These are phyloP conservation scores for Lypha dubia DNA, from an alignment of 2,888 invertebrate genomes.

Conservation along the genomic window DNA sequence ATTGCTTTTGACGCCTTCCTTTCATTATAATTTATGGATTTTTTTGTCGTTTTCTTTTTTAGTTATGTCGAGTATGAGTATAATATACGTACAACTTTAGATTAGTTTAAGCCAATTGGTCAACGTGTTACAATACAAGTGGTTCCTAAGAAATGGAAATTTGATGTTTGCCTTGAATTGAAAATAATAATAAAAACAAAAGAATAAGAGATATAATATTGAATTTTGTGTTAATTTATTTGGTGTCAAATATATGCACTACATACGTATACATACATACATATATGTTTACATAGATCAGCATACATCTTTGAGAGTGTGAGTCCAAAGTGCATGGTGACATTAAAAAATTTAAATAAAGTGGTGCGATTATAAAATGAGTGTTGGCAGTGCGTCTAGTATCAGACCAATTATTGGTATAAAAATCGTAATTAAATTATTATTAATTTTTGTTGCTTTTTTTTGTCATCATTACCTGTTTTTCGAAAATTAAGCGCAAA, in stretches of 20 bases:
- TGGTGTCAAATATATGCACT: slow-evolving; percentile 18
- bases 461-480: too few species aligned
- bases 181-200: neutral
- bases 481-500: too few species aligned
- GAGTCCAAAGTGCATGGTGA: neutral
- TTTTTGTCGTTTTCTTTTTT: slow-evolving; percentile 17
- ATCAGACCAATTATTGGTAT: slow-evolving; percentile 59
- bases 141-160: slow-evolving; percentile 33
- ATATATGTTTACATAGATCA: neutral
- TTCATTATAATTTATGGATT: slow-evolving; percentile 53
- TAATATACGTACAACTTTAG: slow-evolving; percentile 17
- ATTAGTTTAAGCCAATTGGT: slow-evolving; percentile 55
- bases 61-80: neutral
- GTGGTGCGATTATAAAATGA: slow-evolving; percentile 21
- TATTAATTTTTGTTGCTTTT: neutral
- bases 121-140: slow-evolving; percentile 57
- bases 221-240: neutral
- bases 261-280: neutral
- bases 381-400: slow-evolving; percentile 63
- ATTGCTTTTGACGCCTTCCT: neutral
- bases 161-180: neutral
- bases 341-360: neutral
- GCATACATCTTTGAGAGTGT: neutral
- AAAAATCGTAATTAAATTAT: neutral
- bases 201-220: neutral